Base-by-base conservation (phyloP, 2,888 invertebrate genomes). In the Troglohyphantes excavatus region DNA sequence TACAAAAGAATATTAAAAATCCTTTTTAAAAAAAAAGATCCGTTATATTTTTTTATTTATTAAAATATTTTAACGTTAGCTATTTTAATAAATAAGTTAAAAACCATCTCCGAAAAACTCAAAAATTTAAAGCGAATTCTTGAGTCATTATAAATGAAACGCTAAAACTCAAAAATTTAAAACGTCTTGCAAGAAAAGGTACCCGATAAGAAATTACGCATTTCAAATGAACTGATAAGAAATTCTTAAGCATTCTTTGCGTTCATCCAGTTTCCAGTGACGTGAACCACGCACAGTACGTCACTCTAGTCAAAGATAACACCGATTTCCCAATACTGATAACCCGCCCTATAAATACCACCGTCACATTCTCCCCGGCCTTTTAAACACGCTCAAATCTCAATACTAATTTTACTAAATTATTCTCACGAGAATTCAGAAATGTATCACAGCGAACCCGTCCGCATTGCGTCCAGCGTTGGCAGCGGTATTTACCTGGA, bases 361-460 rank as follows among this genome's bases (percentile, higher is more conserved):
- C 68, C 0, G 13, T 33, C 68, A 33, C 33, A 68, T 33, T 33
- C n/a, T 27, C n/a, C 29, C n/a, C 68, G 13, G 3, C 33, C 33
- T 9, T 33, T 33, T 68, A 33, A 29, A 68, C n/a, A n/a, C n/a
- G 26, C 7, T 29, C 67, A 26, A 27, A n/a, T n/a, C 17, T 23
- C 27, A n/a, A 2, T 7, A 27, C 21, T n/a, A 13, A 67, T 5
- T 27, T 7, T 0, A n/a, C 1, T 7, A 19, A 33, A 68, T 0
- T 19, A 27, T 26, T 68, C 33, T 17, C n/a, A 33, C 29, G n/a
- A 33, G 6, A 29, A 17, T 33, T 26, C 21, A 19, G 33, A 21
- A 29, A 29, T 27, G 27, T 39, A 63, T 29, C 81, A 39, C 26
- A 72, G 72, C 72, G 70, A 78, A 43, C 78, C 86, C 5, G 29